Evolutionary conservation across 2,113 vertebrate genomes (phyloP), one percentile per base, ranked within the genome.

Genomic region (Mobula hypostoma): DNA sequence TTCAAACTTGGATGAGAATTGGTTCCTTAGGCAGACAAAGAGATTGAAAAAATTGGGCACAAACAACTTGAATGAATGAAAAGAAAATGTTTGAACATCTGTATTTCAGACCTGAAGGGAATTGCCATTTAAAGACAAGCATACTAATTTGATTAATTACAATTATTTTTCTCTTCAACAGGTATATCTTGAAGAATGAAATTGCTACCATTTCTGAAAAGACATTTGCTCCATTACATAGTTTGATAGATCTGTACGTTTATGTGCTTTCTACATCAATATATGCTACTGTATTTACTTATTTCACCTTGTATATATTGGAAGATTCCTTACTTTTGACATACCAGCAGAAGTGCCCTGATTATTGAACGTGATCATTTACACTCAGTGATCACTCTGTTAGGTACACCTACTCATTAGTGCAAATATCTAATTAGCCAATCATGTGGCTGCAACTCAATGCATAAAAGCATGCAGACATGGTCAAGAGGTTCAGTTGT

Each of bases 171-270:
- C 94, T 95, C 94, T 94, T 95, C 95, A 92, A 79, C 79, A 97
- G 95, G 94, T 97, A 97, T 95, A 95, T 98, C 95, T 97, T 96
- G 95, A 95, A 96, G 96, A 98, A 98, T 96, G 94, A 95, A 96
- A 97, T 98, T 96, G 94, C 2, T 66, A 95, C 95, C 85, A 94
- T 98, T 94, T 96, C 97, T 94, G 97, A 97, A 96, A 97, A 97
- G 96, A 97, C 95, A 40, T 98, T 98, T 95, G 96, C 96, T 94
- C 97, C 96, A 94, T 96, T 98, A 95, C 96, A 96, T 96, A 95
- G 96, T 95, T 95, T 97, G 94, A 96, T 95, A 82, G 96, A 97
- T 95, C 96, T 97, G 96, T 96, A 95, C 98, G 97, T 94, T 29
- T 58, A n/a, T n/a, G n/a, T 94, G 66, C 14, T 63, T 58, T n/a